Conservation (phyloP, 2,888 invertebrate genomes). For the Euphydryas editha region DNA sequence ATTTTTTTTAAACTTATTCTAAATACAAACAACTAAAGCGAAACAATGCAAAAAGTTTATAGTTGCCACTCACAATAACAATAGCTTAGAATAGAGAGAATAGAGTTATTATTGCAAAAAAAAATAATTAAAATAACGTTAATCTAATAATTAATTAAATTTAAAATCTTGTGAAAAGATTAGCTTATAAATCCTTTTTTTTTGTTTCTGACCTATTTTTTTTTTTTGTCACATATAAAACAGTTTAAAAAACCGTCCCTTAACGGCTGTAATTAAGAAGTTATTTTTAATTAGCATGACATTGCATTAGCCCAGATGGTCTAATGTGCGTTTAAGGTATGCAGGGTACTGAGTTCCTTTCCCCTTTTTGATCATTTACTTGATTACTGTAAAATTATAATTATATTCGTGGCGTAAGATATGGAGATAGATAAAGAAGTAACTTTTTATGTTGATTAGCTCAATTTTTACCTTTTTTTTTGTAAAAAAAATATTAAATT, state of each 20-base stretch:
- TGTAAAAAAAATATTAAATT: no score
- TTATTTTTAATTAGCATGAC: conserved; percentile 63
- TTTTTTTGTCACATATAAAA: neutral
- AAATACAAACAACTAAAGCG: no score
- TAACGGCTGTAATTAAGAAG: conserved; percentile 38
- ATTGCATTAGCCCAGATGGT: conserved; percentile 48
- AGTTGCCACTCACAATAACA: no score
- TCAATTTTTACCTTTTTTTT: neutral
- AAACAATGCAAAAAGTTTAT: no score
- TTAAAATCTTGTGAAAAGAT: no score
- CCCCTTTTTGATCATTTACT: conserved; percentile 36
- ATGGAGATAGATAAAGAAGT: conserved; percentile 1
- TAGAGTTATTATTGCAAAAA: no score
- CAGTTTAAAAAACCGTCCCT: neutral
- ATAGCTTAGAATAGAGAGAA: no score
- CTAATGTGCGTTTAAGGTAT: conserved; percentile 38
- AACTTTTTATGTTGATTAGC: neutral
- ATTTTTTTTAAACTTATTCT: no score
- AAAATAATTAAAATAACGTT: no score
- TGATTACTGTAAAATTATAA: conserved; percentile 61
- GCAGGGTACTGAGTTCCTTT: conserved; percentile 13
- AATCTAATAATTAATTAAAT: no score
- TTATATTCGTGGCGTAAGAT: conserved; percentile 40
- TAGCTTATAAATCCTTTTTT: no score
- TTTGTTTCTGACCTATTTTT: neutral